Base-by-base conservation (phyloP, 2,113 vertebrate species). In the Pluvianellus socialis region DNA sequence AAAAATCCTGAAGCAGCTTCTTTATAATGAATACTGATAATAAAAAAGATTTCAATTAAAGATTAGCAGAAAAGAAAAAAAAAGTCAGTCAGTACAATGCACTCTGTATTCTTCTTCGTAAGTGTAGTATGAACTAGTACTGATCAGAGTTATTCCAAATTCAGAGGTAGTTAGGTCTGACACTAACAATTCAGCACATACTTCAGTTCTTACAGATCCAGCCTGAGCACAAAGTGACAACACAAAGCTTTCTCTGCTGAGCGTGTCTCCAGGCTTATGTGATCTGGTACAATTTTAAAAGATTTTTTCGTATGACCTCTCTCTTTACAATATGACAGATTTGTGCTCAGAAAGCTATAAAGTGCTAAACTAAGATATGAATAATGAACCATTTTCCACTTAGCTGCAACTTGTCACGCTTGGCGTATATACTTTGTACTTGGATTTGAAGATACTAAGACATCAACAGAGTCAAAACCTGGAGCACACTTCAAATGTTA, bases 11-110 rank as follows among this genome's bases (percentile, higher is more conserved):
- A 66, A 88, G 45, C 1, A 0, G 14, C 8, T 76, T 70, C 45
- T 80, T 85, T 62, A 73, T 73, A 93, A 91, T 79, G 49, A 76
- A 56, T 66, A n/a, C 12, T 73, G 80, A 70, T 83, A 88, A 89
- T 82, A 76, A 91, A 94, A 95, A 71, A 74, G 9, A 86, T 86
- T 94, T 96, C n/a, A 96, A 67, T 91, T 95, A 96, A 95, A 93
- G 71, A 83, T 91, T 80, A 77, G 15, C 33, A 59, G 42, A 59
- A 83, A 93, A 72, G 19, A 52, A 62, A 70, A 88, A 84, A 82
- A 77, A n/a, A 2, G 56, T 91, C 52, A 86, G 26, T 62, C 61
- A 38, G 47, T 88, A 16, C 4, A 55, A 44, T 35, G 3, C 7
- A 38, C 35, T 58, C 32, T 77, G 27, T 26, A 45, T 86, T 90